Base-by-base conservation (phyloP, 2,797 vertebrate genomes). In the Sibirionetta formosa region DNA sequence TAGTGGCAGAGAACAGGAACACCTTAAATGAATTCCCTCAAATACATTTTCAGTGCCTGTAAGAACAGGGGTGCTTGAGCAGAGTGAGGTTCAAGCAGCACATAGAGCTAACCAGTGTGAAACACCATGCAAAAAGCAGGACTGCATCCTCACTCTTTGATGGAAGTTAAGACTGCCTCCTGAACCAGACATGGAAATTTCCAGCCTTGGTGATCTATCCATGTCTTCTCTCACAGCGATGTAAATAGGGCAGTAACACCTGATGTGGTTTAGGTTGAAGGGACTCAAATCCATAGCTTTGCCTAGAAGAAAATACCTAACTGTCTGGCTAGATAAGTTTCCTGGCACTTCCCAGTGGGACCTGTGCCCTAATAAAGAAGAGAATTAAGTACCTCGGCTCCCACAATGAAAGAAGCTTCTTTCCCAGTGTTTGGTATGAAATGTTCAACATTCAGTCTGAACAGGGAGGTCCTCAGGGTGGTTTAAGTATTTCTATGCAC, bases 91-190 rank as follows among this genome's bases (percentile, higher is more conserved):
- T 81, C 40, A 82, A 7, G 1, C 3, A 77, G 38, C 26, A 80
- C 11, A 46, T 70, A 0, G 3, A 27, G 6, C 24, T 16, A 50
- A 27, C 0, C 3, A 29, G 3, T 9, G 10, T 15, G 14, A 92
- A 73, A 46, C 5, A 48, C 6, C 4, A 5, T 7, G 13, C 8
- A 65, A 29, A 91, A 82, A 54, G 4, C 14, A 36, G 12, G 46
- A 58, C 5, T 64, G 48, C 54, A 36, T 26, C 48, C 20, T 58
- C 29, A 69, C 1, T 10, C 4, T 60, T 65, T 27, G 24, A 24
- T 50, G 69, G 42, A 92, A 82, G 57, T 42, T 70, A 51, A 81
- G 69, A 33, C 18, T 61, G 29, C 3, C 11, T 42, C 51, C 64
- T 91, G 42, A 80, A 56, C 6, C 9, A 22, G 4, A 73, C 24